Conservation (phyloP, 2,888 invertebrate species). For the Andrena praecox region DNA sequence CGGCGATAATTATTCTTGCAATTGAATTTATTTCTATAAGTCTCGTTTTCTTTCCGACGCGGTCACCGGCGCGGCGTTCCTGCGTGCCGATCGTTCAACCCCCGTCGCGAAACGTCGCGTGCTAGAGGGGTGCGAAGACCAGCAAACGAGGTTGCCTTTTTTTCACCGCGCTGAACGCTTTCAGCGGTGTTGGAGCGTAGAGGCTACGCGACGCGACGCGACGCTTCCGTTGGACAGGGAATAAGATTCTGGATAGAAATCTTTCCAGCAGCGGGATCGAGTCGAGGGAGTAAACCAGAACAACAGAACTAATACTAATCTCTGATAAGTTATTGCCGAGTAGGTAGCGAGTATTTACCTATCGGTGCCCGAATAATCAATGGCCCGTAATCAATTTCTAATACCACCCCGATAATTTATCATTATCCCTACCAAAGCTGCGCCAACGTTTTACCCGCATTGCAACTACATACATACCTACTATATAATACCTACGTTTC, state of each 20-base stretch:
- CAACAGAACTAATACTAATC: conserved; percentile 65
- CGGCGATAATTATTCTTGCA: conserved; percentile 80
- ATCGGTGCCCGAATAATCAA: conserved; percentile 61
- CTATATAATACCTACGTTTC: not conserved
- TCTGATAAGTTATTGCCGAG: conserved; percentile 66
- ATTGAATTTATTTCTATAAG: conserved; percentile 79
- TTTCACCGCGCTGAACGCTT: conserved; percentile 21
- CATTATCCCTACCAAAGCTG: conserved; percentile 42
- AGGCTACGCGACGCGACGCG: conserved; percentile 1
- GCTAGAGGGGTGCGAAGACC: conserved; percentile 38
- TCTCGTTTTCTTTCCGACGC: conserved; percentile 65
- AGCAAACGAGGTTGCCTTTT: conserved; percentile 21
- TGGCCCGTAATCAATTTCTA: conserved; percentile 68
- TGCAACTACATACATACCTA: conserved; percentile 30
- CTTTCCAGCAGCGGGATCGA: conserved; percentile 19
- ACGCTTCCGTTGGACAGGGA: conserved; percentile 22
- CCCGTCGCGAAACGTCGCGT: conserved; percentile 63
- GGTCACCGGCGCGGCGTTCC: conserved; percentile 54
- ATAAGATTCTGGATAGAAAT: conserved; percentile 22
- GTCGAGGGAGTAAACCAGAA: conserved; percentile 40
- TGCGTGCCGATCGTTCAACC: conserved; percentile 67
- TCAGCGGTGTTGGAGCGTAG: not conserved
- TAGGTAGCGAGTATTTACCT: conserved; percentile 63
- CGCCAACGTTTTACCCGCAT: conserved; percentile 50
- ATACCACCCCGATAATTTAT: conserved; percentile 66